These are phyloP conservation scores for Lepidonotus clava DNA, from an alignment of 2,888 invertebrate genomes.

Conservation along the genomic window DNA sequence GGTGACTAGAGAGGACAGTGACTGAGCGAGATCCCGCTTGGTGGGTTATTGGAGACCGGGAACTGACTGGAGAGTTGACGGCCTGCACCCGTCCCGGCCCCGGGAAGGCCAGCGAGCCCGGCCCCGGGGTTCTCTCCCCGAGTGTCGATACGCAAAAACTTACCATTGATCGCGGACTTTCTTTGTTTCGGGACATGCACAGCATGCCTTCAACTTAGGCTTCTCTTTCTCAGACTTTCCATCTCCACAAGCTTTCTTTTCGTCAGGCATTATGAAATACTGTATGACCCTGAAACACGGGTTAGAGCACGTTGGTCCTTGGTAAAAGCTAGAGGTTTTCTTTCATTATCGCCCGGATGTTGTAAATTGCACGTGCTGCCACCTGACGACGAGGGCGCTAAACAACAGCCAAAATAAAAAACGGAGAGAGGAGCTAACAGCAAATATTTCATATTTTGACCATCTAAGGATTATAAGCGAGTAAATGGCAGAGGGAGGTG, in stretches of 20 bases:
- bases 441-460: background rate
- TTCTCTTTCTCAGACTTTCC: constrained; percentile 31
- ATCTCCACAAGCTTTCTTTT: constrained; percentile 3
- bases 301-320: background rate
- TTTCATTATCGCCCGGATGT: background rate
- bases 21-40: background rate
- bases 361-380: background rate
- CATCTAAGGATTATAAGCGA: background rate
- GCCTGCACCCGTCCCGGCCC: background rate
- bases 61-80: background rate
- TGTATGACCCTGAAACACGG: background rate
- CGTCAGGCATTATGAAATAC: constrained; percentile 26
- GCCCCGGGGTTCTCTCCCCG: too few relatives aligned
- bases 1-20: background rate
- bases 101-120: too few relatives aligned
- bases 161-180: constrained; percentile 93
- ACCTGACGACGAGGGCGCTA: background rate
- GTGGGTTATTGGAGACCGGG: background rate
- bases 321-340: background rate
- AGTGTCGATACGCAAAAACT: background rate
- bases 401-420: background rate
- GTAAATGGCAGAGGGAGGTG: constrained; percentile 38
- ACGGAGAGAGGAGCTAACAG: background rate
- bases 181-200: constrained; percentile 98
- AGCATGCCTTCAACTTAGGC: constrained; percentile 92